Evolutionary conservation across 1,140 invertebrate genomes (phyloP), one percentile per base, ranked within the genome.

Genomic region (Antheraea pernyi): DNA sequence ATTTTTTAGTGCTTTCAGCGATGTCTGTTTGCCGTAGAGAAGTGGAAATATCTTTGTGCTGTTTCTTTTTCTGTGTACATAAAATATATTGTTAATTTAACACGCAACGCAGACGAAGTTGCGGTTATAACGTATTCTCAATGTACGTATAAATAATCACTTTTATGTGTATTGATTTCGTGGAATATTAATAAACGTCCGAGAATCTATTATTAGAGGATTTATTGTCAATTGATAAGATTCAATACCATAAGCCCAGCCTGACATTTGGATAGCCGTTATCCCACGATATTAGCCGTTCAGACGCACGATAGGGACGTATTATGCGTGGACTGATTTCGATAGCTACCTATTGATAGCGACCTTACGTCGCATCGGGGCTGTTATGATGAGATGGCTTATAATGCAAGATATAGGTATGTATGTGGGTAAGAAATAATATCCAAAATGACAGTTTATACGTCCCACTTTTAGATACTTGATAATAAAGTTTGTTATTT

Each of bases 181-280:
- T 19, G 19, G 9, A 60, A 60, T 60, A 19, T 60, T 18, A 37
- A 63, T 36, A 63, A 63, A n/a, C 22, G 13, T 30, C 66, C 48
- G 60, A 36, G 58, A 72, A 68, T 73, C 39, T 48, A 63, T 69
- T 69, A 73, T 73, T 63, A 67, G 22, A 37, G 18, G 62, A 58
- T 59, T 73, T 65, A 69, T 73, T 73, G 67, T 58, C 64, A 48
- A 67, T 73, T 69, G 71, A 73, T 73, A 70, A 64, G 60, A 37
- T 63, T 36, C 30, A 59, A 53, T 48, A 46, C 59, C 19, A 63
- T 63, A 73, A 62, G 36, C 30, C 37, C 59, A 18, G 68, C 62
- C 19, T 72, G 63, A 62, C 67, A 68, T 53, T 65, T 42, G 36
- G 59, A 64, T 59, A 42, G 63, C 37, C 39, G 46, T 64, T 73